phyloP scores from a whole-genome alignment of 2,113 vertebrate genomes.

The Condylura cristata region DNA sequence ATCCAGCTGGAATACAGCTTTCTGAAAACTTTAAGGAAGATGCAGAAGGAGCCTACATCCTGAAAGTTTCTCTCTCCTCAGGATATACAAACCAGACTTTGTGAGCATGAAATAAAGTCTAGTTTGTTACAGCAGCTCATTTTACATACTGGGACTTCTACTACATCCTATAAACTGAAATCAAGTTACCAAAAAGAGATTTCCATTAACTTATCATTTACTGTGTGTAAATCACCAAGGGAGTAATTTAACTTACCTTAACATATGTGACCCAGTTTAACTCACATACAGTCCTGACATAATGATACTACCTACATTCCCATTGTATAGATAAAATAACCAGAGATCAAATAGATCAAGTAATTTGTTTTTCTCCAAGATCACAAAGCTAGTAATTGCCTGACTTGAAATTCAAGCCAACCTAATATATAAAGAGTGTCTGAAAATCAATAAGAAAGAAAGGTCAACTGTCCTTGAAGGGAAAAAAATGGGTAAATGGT shows the following conservation, averaged over 20 bases:
- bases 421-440: neutral
- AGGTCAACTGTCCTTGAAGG: neutral
- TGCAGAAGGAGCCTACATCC: neutral
- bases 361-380: neutral
- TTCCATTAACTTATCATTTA: neutral
- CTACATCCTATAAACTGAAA: neutral
- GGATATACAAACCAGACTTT: neutral
- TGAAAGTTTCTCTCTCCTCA: neutral
- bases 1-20: neutral
- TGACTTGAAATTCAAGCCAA: constrained; percentile 16
- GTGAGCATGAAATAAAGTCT: neutral
- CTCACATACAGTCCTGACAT: neutral
- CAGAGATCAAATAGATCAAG: neutral
- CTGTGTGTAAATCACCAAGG: neutral
- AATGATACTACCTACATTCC: neutral
- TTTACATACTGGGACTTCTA: neutral
- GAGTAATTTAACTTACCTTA: neutral
- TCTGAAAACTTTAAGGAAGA: neutral
- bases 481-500: neutral
- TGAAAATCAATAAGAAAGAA: constrained; percentile 20
- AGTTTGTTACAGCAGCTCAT: neutral
- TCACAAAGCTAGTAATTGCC: neutral
- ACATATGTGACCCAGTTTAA: neutral
- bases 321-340: neutral
- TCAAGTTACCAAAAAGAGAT: neutral